Evolutionary conservation across 2,797 vertebrate species (phyloP).

Genomic region (Cyclura pinguis): DNA sequence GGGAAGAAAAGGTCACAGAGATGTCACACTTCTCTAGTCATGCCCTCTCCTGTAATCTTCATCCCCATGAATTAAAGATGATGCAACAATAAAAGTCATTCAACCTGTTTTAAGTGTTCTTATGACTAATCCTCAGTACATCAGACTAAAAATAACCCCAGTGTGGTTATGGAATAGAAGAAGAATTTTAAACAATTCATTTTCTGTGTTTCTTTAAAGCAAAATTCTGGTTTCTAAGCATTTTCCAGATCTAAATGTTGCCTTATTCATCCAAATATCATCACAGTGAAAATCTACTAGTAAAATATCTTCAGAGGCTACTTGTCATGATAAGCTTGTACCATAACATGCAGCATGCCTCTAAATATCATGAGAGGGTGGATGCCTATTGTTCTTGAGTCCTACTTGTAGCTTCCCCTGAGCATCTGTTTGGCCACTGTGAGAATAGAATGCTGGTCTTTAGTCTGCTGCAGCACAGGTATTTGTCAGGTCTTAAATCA

Average conservation of each 20-base stretch:
- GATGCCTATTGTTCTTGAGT: neutral
- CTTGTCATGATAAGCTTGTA: neutral
- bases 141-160: neutral
- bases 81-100: neutral
- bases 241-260: neutral
- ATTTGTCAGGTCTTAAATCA: neutral
- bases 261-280: neutral
- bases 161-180: neutral
- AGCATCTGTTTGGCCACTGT: neutral
- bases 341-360: neutral
- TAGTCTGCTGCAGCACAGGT: neutral
- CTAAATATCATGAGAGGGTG: neutral
- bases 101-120: neutral
- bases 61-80: neutral
- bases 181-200: neutral
- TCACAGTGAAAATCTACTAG: neutral
- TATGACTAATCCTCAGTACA: neutral
- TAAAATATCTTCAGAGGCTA: too few relatives aligned
- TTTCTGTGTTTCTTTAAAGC: neutral
- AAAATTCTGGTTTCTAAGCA: conserved; percentile 5
- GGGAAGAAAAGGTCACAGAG: conserved; percentile 16
- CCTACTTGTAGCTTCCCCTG: neutral
- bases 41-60: conserved; percentile 10
- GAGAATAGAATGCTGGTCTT: neutral
- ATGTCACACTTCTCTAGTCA: conserved; percentile 22